Evolutionary conservation across 2,888 invertebrate species (phyloP), one percentile per base, ranked within the genome.

Genomic region (Serripes groenlandicus): DNA sequence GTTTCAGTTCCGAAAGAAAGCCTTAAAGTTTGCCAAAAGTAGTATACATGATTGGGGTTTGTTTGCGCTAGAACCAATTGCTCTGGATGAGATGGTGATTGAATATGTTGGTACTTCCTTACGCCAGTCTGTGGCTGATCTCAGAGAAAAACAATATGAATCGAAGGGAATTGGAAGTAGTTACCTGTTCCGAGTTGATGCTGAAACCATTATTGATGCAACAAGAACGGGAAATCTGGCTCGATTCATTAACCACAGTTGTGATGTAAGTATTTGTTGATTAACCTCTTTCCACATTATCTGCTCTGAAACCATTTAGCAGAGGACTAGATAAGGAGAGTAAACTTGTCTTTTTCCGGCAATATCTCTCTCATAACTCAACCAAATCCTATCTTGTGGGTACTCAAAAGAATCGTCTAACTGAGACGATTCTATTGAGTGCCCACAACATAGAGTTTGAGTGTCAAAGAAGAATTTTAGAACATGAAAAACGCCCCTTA

Each of bases 31-130:
- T 94, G 98, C 98, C 56, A 98, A 99, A 93, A 99, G 99, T 68
- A 97, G 97, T 56, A 99, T 99, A 93, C 99, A 99, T 96, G 99
- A 99, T 95, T 99, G 99, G 99, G 99, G 99, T 71, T 95, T 99
- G 86, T 99, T 99, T 95, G 99, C 99, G 3, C 96, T 98, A 97
- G 99, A 99, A 95, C 98, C 98, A n/a, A 99, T 99, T 90, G 98
- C 98, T 0, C 98, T 99, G 0, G 99, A 99, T 95, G 99, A 99
- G 95, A 99, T 99, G 99, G 99, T 99, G 87, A 99, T 99, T 86
- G 99, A 99, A 95, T 99, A 99, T 95, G 99, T 99, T 70, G 99
- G 99, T 0, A 98, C 99, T 90, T 98, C 97, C 97, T 97, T 99
- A 84, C 96, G 99, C 74, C 94, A 95, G 75, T 93, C 94, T 3